Percentiles rank a stretch among this genome's conserved stretches.
Conservation (phyloP, 2,888 invertebrate species). For the Leptarthrus brevirostris region DNA sequence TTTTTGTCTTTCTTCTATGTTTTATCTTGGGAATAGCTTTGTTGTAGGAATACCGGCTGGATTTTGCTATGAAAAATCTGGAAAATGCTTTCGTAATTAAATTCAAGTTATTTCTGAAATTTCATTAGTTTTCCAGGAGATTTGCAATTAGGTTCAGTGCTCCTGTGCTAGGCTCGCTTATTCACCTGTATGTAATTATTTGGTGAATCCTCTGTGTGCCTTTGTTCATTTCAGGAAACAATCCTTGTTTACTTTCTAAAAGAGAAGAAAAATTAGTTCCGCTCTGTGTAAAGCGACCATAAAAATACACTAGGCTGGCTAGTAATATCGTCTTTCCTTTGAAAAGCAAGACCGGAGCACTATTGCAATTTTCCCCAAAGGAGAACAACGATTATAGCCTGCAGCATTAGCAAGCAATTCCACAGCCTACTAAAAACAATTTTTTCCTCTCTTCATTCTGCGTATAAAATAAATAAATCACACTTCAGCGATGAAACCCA, state of each 20-base stretch:
- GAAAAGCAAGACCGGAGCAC: not conserved
- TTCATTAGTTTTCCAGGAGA: not conserved
- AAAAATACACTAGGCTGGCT: slow-evolving; percentile 15
- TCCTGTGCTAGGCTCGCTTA: not conserved
- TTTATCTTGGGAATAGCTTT: too few species aligned
- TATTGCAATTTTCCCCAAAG: slow-evolving; percentile 29
- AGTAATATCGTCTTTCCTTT: not conserved
- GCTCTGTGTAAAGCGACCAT: slow-evolving; percentile 12
- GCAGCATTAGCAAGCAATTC: slow-evolving; percentile 15
- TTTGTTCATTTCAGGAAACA: slow-evolving; percentile 4
- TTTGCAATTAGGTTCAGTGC: not conserved
- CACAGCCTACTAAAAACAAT: not conserved
- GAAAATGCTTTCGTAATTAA: slow-evolving; percentile 45
- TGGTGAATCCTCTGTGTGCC: too few species aligned
- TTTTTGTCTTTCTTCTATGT: too few species aligned
- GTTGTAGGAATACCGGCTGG: not conserved
- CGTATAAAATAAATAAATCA: too few species aligned
- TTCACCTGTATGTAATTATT: not conserved
- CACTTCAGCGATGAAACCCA: too few species aligned
- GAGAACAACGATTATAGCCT: slow-evolving; percentile 17
- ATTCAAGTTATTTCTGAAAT: slow-evolving; percentile 33
- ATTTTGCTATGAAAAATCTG: slow-evolving; percentile 7
- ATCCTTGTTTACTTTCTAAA: not conserved
- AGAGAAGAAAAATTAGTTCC: slow-evolving; percentile 33
- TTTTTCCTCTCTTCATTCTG: too few species aligned